Conservation (phyloP, 2,113 vertebrate genomes). For the Tychaedon coryphoeus region DNA sequence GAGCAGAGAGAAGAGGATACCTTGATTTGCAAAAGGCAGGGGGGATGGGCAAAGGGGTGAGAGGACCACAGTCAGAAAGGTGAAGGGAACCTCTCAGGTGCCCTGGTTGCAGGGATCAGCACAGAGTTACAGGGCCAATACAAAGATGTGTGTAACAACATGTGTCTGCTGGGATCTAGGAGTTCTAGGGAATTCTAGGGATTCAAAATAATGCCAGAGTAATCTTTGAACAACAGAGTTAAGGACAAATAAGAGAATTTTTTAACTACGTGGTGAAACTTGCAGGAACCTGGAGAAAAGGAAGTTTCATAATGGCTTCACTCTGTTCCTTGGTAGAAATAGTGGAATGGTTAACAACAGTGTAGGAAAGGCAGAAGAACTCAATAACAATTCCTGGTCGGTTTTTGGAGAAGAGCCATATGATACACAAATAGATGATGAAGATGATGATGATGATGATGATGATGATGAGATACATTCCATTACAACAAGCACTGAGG, state of each 20-base stretch:
- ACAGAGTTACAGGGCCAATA: background rate
- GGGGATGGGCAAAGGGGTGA: background rate
- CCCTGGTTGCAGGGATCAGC: background rate
- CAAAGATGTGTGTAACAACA: accelerated
- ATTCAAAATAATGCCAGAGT: background rate
- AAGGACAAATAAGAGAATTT: background rate
- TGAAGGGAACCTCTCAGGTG: background rate
- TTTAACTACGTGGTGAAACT: background rate
- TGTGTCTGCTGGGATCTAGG: background rate
- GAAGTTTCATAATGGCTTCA: background rate
- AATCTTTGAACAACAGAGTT: background rate
- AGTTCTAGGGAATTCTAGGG: background rate
- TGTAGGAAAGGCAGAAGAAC: background rate
- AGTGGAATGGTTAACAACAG: background rate
- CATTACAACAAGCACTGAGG: background rate
- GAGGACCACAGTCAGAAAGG: background rate
- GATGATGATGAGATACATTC: background rate
- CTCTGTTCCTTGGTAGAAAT: background rate
- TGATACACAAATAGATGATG: background rate
- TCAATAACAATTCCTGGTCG: background rate
- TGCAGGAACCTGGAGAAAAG: background rate
- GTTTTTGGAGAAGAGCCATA: background rate
- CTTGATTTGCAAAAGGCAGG: background rate
- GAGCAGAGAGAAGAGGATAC: background rate
- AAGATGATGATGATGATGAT: background rate